Evolutionary conservation across 1,140 invertebrate species (phyloP).

Genomic region (Rhopalosiphum maidis): DNA sequence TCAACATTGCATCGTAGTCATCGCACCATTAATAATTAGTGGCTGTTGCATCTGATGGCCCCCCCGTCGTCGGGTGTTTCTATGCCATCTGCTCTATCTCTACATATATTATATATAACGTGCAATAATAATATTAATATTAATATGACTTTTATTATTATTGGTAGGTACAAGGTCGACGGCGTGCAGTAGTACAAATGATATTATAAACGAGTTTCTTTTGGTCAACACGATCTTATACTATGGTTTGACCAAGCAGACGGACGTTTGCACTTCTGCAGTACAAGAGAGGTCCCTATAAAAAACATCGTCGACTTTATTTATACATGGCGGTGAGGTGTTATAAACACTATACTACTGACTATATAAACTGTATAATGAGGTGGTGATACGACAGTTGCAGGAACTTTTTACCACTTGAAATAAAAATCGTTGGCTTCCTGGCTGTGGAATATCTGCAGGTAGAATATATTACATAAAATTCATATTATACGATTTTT

Average conservation of each 20-base stretch:
- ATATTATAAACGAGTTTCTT: conserved; percentile 5
- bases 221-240: background rate
- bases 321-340: background rate
- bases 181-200: background rate
- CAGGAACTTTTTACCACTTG: background rate
- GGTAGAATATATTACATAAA: background rate
- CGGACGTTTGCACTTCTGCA: too few species aligned
- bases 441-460: background rate
- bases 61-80: background rate
- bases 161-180: conserved; percentile 15
- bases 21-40: background rate
- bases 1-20: background rate
- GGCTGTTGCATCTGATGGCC: background rate
- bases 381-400: background rate
- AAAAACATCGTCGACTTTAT: background rate
- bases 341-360: background rate
- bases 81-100: background rate
- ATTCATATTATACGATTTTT: too few species aligned
- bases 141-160: background rate
- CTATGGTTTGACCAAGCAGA: background rate
- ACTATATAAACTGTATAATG: background rate
- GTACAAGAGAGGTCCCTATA: too few species aligned
- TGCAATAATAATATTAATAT: background rate
- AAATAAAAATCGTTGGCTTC: background rate
- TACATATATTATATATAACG: background rate